Evolutionary conservation across 2,797 vertebrate species (phyloP).

Genomic region (Tolypeutes matacus): DNA sequence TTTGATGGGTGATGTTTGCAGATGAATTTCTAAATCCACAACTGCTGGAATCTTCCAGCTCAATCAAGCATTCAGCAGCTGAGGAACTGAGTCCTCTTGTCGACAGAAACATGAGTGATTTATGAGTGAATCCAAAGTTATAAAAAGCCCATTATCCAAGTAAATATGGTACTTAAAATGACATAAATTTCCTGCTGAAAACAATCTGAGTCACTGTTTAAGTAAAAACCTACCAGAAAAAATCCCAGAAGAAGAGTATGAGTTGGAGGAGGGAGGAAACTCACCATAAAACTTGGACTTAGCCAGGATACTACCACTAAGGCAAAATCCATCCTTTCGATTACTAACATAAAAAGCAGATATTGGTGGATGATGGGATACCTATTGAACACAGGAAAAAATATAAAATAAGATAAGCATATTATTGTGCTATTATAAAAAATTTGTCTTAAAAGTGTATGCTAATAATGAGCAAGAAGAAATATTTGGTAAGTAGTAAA

Average conservation of each 20-base stretch:
- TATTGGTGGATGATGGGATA: constrained; percentile 98
- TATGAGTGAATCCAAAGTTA: too few species aligned
- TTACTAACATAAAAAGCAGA: constrained; percentile 99
- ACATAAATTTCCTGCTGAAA: constrained; percentile 39
- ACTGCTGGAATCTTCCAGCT: too few species aligned
- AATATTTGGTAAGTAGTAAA: constrained; percentile 20
- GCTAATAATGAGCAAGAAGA: constrained; percentile 17
- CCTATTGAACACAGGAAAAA: constrained; percentile 88
- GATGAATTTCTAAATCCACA: background rate
- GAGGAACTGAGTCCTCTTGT: too few species aligned
- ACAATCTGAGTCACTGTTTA: background rate
- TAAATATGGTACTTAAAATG: constrained; percentile 52
- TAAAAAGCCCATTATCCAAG: constrained; percentile 6
- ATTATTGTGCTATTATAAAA: constrained; percentile 57
- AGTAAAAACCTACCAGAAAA: constrained; percentile 56
- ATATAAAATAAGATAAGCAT: constrained; percentile 35
- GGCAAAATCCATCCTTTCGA: constrained; percentile 98
- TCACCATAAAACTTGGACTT: constrained; percentile 99
- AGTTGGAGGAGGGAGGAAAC: constrained; percentile 33
- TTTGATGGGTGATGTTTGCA: background rate
- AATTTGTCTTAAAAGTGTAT: constrained; percentile 38
- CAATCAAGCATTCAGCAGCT: too few species aligned
- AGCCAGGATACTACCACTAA: constrained; percentile 98
- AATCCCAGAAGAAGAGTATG: constrained; percentile 14
- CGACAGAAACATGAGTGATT: too few species aligned